Conservation (phyloP, 2,888 invertebrate species). For the Conchocele bisecta region DNA sequence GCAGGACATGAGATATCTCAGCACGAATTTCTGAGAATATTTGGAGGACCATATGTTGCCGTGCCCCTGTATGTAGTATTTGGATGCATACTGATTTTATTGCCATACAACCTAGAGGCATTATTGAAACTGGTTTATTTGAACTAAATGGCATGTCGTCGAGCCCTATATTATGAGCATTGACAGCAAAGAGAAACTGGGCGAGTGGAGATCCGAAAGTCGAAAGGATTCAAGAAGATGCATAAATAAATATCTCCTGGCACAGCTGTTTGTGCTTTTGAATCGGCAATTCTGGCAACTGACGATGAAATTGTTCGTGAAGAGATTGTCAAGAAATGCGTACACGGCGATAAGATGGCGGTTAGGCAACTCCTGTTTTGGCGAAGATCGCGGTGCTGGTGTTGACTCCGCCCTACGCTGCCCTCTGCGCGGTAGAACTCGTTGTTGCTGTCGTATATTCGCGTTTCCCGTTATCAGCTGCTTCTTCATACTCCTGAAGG, state of each 20-base stretch:
- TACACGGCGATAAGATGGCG: neutral
- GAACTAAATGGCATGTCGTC: neutral
- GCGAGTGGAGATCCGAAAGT: neutral
- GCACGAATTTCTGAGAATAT: constrained; percentile 13
- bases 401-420: constrained; percentile 9
- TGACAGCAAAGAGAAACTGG: neutral
- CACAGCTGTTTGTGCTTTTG: constrained; percentile 29
- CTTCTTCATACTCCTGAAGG: constrained; percentile 22
- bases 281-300: constrained; percentile 32
- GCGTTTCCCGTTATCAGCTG: constrained; percentile 31
- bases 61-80: constrained; percentile 24
- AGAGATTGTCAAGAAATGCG: neutral
- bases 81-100: constrained; percentile 10
- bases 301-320: neutral
- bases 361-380: no score
- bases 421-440: constrained; percentile 16
- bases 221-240: constrained; percentile 21
- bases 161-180: neutral
- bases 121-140: constrained; percentile 3
- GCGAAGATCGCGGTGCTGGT: neutral
- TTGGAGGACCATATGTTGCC: constrained; percentile 28
- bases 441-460: constrained; percentile 8
- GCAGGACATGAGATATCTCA: constrained; percentile 16
- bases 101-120: constrained; percentile 25
- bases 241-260: constrained; percentile 12